Base-by-base conservation (phyloP, 2,888 invertebrate genomes). In the Slavum lentiscoides region DNA sequence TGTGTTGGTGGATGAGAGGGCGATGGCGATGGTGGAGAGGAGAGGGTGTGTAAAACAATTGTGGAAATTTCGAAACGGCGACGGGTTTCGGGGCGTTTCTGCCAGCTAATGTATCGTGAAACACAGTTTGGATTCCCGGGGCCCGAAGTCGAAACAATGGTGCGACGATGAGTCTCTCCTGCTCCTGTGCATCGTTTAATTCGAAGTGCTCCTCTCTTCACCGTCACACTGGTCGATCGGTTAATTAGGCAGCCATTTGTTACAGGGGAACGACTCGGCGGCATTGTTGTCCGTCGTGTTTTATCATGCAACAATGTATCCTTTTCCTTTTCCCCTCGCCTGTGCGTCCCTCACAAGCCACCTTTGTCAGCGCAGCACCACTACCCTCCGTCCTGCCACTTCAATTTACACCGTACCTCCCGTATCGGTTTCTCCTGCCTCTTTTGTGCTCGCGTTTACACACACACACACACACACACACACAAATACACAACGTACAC, bases 251-350 rank as follows among this genome's bases (percentile, higher is more conserved):
- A 64, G 53, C 80, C 64, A 72, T 72, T 72, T 80, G 64, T 72
- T 72, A 0, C 0, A 7, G 62, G 72, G 43, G 43, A 58, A 80
- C 64, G 55, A 55, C 55, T 69, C 62, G 53, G 30, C 30, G 30
- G 80, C 64, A 80, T 80, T 80, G 80, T 80, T 80, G 69, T 80
- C 80, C 80, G 70, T 72, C 72, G 64, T 80, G 80, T 80, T 80
- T 80, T 80, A 80, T 80, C 70, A 64, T 58, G 58, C 70, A 72
- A 70, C 70, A 80, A 80, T 72, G 72, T 80, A 80, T 80, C 70
- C 80, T 55, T 72, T 64, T 23, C 72, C 72, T 72, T 30, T 30
- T 30, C 30, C 30, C 30, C 30, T 30, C 69, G 39, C 13, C 2
- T 17, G 7, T 39, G n/a, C 55, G 53, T 62, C 53, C 21, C 37